Conservation (phyloP, 2,797 vertebrate species). For the Syndactyla subalaris region DNA sequence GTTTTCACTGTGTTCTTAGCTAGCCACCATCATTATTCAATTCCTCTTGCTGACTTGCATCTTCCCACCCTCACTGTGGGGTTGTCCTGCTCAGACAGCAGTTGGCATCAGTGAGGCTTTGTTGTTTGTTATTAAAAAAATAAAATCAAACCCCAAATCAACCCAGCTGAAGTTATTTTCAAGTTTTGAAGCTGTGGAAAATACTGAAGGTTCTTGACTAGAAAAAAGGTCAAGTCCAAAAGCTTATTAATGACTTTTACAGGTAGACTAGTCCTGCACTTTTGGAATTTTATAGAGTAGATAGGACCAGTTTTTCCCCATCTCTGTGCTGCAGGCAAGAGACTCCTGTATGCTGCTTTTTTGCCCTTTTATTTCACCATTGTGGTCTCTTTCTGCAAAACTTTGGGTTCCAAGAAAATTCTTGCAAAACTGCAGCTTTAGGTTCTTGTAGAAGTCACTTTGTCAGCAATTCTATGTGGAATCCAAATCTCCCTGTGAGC, state of each 20-base stretch:
- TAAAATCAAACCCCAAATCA: neutral
- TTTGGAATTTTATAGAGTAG: neutral
- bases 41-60: conserved; percentile 67
- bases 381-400: neutral
- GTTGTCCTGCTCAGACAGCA: conserved; percentile 5
- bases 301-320: neutral
- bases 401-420: neutral
- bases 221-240: neutral
- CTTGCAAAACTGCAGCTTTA: neutral
- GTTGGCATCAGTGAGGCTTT: neutral
- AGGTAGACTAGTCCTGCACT: neutral
- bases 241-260: neutral
- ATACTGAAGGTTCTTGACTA: neutral
- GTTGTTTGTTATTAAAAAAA: neutral
- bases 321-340: neutral
- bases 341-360: neutral
- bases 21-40: conserved; percentile 57
- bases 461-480: neutral
- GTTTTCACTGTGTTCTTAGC: conserved; percentile 10
- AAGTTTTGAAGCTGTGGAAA: conserved; percentile 25
- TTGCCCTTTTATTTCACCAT: neutral
- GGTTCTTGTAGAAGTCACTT: neutral
- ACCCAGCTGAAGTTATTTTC: neutral
- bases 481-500: neutral
- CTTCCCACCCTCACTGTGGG: conserved; percentile 33